These are phyloP conservation scores for Trissolcus basalis DNA, from an alignment of 1,140 invertebrate genomes.

Conservation along the genomic window DNA sequence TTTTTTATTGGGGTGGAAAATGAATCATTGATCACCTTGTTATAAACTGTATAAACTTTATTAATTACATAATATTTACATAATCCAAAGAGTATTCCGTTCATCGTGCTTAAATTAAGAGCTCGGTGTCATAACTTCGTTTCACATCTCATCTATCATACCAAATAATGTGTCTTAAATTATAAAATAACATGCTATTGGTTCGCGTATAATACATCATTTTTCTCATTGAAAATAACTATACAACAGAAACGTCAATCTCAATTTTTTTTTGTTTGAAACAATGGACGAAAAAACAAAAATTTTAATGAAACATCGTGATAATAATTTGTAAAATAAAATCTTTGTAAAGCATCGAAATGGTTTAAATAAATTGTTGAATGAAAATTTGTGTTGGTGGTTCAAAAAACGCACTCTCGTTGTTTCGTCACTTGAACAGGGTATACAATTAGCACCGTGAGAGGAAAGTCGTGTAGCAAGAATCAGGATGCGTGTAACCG, in stretches of 20 bases:
- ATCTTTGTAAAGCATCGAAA: no score
- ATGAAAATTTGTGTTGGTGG: no score
- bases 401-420: slow-evolving; percentile 9
- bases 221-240: slow-evolving; percentile 27
- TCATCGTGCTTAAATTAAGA: slow-evolving; percentile 18
- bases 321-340: no score
- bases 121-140: slow-evolving; percentile 21
- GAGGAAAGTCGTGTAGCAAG: slow-evolving; percentile 51
- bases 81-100: slow-evolving; percentile 34
- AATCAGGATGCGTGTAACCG: slow-evolving; percentile 27
- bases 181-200: slow-evolving; percentile 18
- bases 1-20: no score
- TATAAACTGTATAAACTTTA: slow-evolving; percentile 50
- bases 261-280: no score
- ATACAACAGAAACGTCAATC: slow-evolving; percentile 1
- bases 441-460: slow-evolving; percentile 52
- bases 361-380: no score
- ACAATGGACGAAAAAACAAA: no score
- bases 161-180: slow-evolving; percentile 9
- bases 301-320: no score
- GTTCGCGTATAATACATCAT: slow-evolving; percentile 27
- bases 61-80: slow-evolving; percentile 56
- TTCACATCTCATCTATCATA: slow-evolving; percentile 25
- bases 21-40: not conserved
- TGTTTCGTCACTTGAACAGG: slow-evolving; percentile 41